Conservation (phyloP, 2,797 vertebrate genomes). For the Acrossocheilus wenchowensis region DNA sequence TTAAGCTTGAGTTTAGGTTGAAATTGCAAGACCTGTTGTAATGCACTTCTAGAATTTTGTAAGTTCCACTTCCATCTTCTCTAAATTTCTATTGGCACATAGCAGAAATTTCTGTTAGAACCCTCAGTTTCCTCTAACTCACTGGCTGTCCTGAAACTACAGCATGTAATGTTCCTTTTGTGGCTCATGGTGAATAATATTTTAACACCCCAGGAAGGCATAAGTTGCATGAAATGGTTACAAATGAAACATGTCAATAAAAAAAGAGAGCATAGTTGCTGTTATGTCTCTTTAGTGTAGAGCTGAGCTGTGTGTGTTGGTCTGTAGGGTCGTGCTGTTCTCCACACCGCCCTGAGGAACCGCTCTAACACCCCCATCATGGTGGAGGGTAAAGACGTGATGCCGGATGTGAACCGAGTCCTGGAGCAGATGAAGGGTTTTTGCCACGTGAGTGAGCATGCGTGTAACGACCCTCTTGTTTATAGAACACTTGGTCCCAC, state of each 20-base stretch:
- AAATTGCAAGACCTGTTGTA: background rate
- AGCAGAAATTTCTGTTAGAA: background rate
- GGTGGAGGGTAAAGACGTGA: slow-evolving; percentile 91
- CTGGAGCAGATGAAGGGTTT: slow-evolving; percentile 96
- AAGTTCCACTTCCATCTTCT: background rate
- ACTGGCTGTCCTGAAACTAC: background rate
- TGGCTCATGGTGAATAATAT: background rate
- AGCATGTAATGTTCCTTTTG: background rate
- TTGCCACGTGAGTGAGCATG: slow-evolving; percentile 86
- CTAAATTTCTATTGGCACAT: background rate
- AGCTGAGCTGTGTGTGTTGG: background rate
- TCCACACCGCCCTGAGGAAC: slow-evolving; percentile 95
- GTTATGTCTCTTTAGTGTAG: background rate
- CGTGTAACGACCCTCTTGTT: background rate
- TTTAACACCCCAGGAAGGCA: background rate
- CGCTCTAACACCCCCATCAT: slow-evolving; percentile 88
- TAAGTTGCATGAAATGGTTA: background rate
- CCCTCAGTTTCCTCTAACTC: background rate
- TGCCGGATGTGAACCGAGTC: slow-evolving; percentile 93
- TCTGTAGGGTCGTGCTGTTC: slow-evolving; percentile 88
- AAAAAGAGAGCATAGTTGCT: too few relatives aligned
- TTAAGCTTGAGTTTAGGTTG: background rate
- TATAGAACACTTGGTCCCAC: background rate
- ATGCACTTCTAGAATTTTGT: background rate
- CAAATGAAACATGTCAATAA: too few relatives aligned